Evolutionary conservation across 1,140 invertebrate species (phyloP).

Genomic region (Cataglyphis hispanica): DNA sequence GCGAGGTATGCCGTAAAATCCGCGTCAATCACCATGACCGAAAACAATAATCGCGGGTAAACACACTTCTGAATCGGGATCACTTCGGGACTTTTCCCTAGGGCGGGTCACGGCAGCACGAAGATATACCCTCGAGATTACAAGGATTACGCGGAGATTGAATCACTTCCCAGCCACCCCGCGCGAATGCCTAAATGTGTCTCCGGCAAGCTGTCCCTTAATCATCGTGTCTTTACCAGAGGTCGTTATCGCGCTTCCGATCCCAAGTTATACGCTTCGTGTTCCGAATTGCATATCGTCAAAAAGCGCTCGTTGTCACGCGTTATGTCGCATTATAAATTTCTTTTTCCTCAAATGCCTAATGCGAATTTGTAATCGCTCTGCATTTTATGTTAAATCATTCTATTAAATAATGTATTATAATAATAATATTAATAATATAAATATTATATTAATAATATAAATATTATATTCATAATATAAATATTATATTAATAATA

Average conservation of each 20-base stretch:
- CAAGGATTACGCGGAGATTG: constrained; percentile 82
- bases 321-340: not conserved
- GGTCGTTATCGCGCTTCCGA: constrained; percentile 61
- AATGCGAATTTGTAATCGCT: not conserved
- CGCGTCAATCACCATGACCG: not conserved
- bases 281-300: constrained; percentile 54
- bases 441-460: no score
- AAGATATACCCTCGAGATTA: constrained; percentile 82
- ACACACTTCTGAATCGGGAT: constrained; percentile 59
- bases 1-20: not conserved
- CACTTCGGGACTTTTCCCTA: constrained; percentile 55
- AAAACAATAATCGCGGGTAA: constrained; percentile 56
- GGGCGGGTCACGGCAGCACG: constrained; percentile 66
- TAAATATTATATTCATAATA: no score
- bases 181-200: constrained; percentile 76
- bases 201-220: constrained; percentile 71
- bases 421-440: no score
- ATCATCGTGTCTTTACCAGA: constrained; percentile 69
- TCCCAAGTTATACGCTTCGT: constrained; percentile 58
- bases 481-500: no score
- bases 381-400: not conserved
- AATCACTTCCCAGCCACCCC: constrained; percentile 82
- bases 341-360: not conserved
- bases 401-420: not conserved
- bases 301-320: constrained; percentile 32